These are phyloP conservation scores for Lacanobia oleracea DNA, from an alignment of 2,888 invertebrate species.

Conservation along the genomic window DNA sequence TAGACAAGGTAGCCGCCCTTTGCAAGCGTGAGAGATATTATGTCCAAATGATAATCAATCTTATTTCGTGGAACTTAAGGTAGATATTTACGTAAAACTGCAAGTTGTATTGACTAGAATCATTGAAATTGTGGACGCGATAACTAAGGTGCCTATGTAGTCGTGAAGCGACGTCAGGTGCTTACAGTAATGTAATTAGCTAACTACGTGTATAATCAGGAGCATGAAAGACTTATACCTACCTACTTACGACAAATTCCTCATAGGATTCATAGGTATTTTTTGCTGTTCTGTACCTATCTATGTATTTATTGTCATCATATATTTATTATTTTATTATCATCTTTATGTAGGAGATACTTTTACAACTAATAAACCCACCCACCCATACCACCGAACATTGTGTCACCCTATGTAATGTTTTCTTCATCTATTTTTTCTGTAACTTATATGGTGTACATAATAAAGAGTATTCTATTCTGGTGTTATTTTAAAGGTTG, in stretches of 20 bases:
- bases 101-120: conserved; percentile 23
- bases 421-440: too few relatives aligned
- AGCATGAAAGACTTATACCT: conserved; percentile 21
- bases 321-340: too few relatives aligned
- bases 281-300: background rate
- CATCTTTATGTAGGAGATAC: too few relatives aligned
- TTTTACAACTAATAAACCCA: too few relatives aligned
- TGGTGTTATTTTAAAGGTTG: too few relatives aligned
- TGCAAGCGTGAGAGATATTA: conserved; percentile 48
- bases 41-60: conserved; percentile 20
- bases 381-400: too few relatives aligned
- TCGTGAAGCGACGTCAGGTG: conserved; percentile 37
- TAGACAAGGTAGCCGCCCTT: conserved; percentile 60
- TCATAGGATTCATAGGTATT: background rate
- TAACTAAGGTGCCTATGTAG: conserved; percentile 33
- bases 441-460: too few relatives aligned
- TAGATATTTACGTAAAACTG: conserved; percentile 15
- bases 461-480: too few relatives aligned
- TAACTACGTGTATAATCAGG: conserved; percentile 23
- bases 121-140: conserved; percentile 56
- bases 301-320: too few relatives aligned
- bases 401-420: too few relatives aligned
- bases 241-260: conserved; percentile 2
- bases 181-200: conserved; percentile 37
- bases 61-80: rapidly evolving